phyloP scores from a whole-genome alignment of 2,113 vertebrate species.

The Pampusana beccarii region DNA sequence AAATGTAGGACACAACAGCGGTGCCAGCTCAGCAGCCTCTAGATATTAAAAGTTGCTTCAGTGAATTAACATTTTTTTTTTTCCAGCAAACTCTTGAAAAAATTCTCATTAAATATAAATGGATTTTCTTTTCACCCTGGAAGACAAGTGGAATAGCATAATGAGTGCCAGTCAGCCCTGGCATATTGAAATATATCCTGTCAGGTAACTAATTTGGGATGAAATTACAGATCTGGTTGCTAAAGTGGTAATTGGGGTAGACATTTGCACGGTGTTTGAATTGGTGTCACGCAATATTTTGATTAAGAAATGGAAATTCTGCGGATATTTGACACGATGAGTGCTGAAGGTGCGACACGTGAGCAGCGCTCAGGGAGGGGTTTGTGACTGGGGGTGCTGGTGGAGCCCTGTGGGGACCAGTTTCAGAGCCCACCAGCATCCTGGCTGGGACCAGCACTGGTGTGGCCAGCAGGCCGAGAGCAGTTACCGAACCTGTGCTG shows the following conservation, averaged over 20 bases:
- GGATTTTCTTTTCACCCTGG: not conserved
- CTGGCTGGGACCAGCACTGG: too few relatives aligned
- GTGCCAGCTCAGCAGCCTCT: not conserved
- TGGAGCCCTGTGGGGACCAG: not conserved
- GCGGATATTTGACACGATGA: accelerated
- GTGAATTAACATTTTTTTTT: not conserved
- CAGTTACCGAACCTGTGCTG: too few relatives aligned
- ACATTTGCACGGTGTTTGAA: not conserved
- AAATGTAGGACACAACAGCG: not conserved
- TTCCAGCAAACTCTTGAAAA: not conserved
- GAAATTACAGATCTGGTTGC: not conserved
- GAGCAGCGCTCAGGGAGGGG: not conserved
- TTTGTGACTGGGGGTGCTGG: not conserved
- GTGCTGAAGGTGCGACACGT: not conserved
- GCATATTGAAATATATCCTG: not conserved
- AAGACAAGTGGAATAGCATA: not conserved
- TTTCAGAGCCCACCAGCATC: too few relatives aligned
- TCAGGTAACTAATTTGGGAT: not conserved
- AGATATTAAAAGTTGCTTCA: not conserved
- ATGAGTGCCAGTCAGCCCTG: not conserved
- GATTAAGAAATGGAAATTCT: not conserved
- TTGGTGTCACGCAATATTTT: not conserved
- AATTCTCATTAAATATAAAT: not conserved
- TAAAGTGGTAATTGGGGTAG: not conserved
- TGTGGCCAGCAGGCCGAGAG: too few relatives aligned